phyloP scores from a whole-genome alignment of 2,113 vertebrate species.

The Tragelaphus imberbis region DNA sequence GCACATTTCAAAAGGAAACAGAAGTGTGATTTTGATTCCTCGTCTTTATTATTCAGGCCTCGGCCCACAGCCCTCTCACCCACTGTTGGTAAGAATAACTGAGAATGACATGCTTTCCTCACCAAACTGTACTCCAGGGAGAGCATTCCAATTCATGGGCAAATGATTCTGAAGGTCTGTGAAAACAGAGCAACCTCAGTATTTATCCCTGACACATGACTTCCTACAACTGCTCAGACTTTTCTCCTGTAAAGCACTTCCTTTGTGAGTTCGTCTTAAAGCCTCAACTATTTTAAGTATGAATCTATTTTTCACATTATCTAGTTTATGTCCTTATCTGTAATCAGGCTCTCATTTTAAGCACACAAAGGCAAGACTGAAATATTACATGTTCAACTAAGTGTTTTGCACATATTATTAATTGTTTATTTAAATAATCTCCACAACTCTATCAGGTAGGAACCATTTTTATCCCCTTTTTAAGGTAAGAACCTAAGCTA shows the following conservation, averaged over 20 bases:
- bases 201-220: neutral
- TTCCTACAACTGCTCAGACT: neutral
- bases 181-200: neutral
- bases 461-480: neutral
- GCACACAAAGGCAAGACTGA: neutral
- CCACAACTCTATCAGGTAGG: neutral
- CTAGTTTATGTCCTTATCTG: neutral
- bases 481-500: neutral
- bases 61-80: neutral
- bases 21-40: conserved; percentile 20
- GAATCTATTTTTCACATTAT: neutral
- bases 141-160: neutral
- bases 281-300: neutral
- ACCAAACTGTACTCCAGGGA: neutral
- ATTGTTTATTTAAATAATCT: neutral
- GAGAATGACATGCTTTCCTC: neutral
- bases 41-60: neutral
- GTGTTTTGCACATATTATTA: neutral
- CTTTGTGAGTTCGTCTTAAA: neutral
- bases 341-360: neutral
- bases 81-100: neutral
- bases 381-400: neutral
- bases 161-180: neutral
- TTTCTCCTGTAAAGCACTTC: neutral
- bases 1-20: neutral